Conservation (phyloP, 2,113 vertebrate genomes). For the Eurypyga helias region DNA sequence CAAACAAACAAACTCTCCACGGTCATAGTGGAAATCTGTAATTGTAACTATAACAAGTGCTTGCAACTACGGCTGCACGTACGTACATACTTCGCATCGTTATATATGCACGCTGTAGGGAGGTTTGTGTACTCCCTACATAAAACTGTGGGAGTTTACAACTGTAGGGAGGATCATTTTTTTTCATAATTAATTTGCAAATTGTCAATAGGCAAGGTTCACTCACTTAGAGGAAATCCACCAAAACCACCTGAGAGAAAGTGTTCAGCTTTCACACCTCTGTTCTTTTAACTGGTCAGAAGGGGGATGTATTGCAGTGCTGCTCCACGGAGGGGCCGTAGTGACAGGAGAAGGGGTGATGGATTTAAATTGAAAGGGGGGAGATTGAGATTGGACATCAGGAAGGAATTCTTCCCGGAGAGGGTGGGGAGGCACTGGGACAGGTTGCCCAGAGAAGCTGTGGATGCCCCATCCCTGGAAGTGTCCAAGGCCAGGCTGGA, state of each 20-base stretch:
- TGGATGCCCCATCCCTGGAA: no score
- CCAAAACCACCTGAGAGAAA: neutral
- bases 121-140: neutral
- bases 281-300: neutral
- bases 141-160: neutral
- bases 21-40: neutral
- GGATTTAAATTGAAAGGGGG: no score
- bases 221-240: neutral
- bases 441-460: no score
- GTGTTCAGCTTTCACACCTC: neutral
- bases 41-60: neutral
- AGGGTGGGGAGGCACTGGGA: no score
- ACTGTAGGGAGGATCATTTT: conserved; percentile 6
- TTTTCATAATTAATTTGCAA: conserved; percentile 45
- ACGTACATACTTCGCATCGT: neutral
- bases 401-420: no score
- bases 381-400: no score
- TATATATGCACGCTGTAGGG: neutral
- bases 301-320: neutral
- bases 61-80: neutral
- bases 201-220: neutral
- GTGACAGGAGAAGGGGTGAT: no score
- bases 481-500: no score
- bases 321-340: neutral
- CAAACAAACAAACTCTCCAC: neutral